A percentile compares a stretch with the other conserved stretches of the same genome.
Conservation (phyloP, 2,113 vertebrate genomes). For the Haemorhous mexicanus region DNA sequence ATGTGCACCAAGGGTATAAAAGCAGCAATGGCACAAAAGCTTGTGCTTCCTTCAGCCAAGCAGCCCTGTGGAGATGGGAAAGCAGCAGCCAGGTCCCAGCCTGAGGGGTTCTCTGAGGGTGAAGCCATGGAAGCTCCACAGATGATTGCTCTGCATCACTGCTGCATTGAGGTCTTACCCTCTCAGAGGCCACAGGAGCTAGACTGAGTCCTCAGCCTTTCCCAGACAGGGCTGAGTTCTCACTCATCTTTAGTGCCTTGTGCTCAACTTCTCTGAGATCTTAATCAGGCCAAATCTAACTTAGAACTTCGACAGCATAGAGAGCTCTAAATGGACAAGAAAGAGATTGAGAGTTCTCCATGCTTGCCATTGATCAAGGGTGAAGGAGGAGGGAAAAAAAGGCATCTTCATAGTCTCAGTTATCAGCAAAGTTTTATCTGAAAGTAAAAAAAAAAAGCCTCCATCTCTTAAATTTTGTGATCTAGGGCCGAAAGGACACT, state of each 20-base stretch:
- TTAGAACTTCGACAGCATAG: not conserved
- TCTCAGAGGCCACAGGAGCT: not conserved
- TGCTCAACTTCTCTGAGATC: rapidly evolving
- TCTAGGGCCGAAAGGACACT: not conserved
- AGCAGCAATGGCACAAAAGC: not conserved
- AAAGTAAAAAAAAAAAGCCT: not conserved
- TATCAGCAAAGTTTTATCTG: not conserved
- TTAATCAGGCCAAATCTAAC: not conserved
- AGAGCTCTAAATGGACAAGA: not conserved
- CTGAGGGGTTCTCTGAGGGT: not conserved
- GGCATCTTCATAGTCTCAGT: not conserved
- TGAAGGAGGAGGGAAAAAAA: not conserved
- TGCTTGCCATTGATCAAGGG: not conserved
- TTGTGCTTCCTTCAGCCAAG: not conserved
- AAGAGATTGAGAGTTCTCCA: rapidly evolving
- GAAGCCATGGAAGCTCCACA: not conserved
- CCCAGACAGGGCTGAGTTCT: not conserved
- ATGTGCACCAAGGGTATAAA: not conserved
- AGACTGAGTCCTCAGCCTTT: not conserved
- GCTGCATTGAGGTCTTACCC: not conserved
- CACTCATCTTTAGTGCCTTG: not conserved
- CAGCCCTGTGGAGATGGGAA: not conserved
- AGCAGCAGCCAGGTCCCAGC: not conserved
- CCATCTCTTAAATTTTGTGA: not conserved
- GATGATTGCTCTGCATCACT: rapidly evolving